Base-by-base conservation (phyloP, 2,797 vertebrate genomes). In the Xyrichtys novacula region DNA sequence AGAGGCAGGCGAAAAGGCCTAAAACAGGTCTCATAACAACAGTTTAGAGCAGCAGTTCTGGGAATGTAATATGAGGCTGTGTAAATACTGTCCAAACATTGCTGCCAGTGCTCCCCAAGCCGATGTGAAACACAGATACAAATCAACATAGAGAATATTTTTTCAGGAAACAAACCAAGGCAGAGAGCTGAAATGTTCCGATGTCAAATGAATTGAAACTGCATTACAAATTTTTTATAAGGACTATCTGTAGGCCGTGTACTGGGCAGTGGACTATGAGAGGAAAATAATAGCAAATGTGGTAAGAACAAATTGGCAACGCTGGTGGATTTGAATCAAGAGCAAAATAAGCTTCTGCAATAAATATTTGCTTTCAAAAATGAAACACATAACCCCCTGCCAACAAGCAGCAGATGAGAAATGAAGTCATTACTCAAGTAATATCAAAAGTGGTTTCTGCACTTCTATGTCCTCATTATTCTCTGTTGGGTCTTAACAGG, bases 21-120 rank as follows among this genome's bases (percentile, higher is more conserved):
- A 52, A 39, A 50, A 5, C n/a, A 63, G 36, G 14, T 31, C 34
- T 40, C 60, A 38, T 29, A 62, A 62, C 25, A 49, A 20, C 23
- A 16, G 14, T 31, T 61, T 19, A 29, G 19, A 52, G 60, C 47
- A 31, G 47, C 4, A n/a, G 44, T 19, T 39, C 26, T 50, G 15
- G 43, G 32, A 61, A 61, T 49, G 58, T 39, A n/a, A 46, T 20
- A 38, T 10, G 23, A 49, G 7, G 15, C 19, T 20, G 26, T 44
- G 40, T 58, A 47, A 36, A 36, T 36, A 28, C 58, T 38, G 32
- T 39, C 59, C 23, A 61, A 49, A 36, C 31, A 12, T 19, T 11
- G 32, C 44, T 61, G 23, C n/a, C 17, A 28, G n/a, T 10, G 5
- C 17, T 20, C 44, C n/a, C 31, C 17, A 12, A 49, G 26, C 26